Evolutionary conservation across 2,113 vertebrate species (phyloP).

Genomic region (Campylomormyrus numenius): DNA sequence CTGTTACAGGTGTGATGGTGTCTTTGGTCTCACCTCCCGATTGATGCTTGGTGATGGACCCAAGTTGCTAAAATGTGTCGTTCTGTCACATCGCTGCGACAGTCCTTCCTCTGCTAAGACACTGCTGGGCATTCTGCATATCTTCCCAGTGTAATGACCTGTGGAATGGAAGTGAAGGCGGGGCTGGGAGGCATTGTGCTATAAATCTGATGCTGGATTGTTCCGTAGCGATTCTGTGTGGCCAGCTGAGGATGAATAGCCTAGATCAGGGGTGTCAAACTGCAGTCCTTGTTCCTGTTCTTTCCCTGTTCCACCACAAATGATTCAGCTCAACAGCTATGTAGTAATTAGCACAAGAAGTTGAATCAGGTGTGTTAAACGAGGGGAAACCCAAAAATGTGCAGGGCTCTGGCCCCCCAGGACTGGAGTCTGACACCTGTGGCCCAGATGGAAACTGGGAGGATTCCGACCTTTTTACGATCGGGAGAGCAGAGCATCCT

Average conservation of each 20-base stretch:
- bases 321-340: too few species aligned
- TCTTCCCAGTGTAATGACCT: neutral
- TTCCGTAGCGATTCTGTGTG: neutral
- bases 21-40: neutral
- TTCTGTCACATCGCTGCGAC: neutral
- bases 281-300: too few species aligned
- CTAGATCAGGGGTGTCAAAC: too few species aligned
- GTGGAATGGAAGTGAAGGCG: neutral
- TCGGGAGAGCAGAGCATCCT: neutral
- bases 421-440: too few species aligned
- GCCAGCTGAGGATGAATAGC: neutral
- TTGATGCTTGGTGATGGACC: neutral
- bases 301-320: too few species aligned
- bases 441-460: neutral
- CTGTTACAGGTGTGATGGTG: neutral
- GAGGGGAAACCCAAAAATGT: too few species aligned
- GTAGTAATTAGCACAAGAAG: too few species aligned
- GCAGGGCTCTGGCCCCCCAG: too few species aligned
- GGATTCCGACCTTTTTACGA: neutral
- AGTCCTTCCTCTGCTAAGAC: neutral
- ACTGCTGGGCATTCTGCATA: neutral
- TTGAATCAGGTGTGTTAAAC: too few species aligned
- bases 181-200: neutral
- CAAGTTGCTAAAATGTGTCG: neutral
- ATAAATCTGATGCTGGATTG: neutral